Evolutionary conservation across 2,797 vertebrate species (phyloP), one percentile per base, ranked within the genome.

Genomic region (Falco novaeseelandiae): DNA sequence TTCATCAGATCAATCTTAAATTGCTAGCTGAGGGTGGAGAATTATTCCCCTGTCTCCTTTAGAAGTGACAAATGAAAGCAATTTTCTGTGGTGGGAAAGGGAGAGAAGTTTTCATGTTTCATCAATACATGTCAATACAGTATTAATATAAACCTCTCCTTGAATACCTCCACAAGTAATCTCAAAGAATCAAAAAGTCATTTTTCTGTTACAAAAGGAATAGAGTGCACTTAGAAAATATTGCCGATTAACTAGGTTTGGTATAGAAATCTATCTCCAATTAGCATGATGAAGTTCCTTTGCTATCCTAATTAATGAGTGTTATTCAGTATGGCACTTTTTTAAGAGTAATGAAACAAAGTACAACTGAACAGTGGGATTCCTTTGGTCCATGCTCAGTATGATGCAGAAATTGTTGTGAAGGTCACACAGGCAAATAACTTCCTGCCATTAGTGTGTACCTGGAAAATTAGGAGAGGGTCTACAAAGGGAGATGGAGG

Each of bases 11-110:
- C 89, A 78, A 58, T 88, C 58, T 74, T 57, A 85, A 93, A 85
- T 80, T 82, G 46, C 49, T 81, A 87, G 42, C 21, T 84, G 40
- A 89, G 63, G 25, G 78, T 66, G 27, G 25, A 83, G 49, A 89
- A 83, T 87, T 92, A 96, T 42, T 91, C 93, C 82, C 71, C 46
- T 78, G n/a, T 20, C 54, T 92, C 76, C 83, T 89, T 89, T 78
- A 83, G n/a, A 95, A 66, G 54, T 88, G 87, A 93, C 22, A 89
- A 83, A 88, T 73, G 34, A 83, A 80, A 86, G 72, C 51, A 77
- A 72, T 83, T 86, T 88, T 86, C 77, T 32, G 27, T 12, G 3
- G 21, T n/a, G 25, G 17, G 48, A 92, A 95, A 80, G 4, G 10
- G 29, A 82, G 19, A 84, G n/a, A 44, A 38, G 30, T 62, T 92